These are phyloP conservation scores for Megaleporinus macrocephalus DNA, from an alignment of 2,113 vertebrate species.

Conservation along the genomic window DNA sequence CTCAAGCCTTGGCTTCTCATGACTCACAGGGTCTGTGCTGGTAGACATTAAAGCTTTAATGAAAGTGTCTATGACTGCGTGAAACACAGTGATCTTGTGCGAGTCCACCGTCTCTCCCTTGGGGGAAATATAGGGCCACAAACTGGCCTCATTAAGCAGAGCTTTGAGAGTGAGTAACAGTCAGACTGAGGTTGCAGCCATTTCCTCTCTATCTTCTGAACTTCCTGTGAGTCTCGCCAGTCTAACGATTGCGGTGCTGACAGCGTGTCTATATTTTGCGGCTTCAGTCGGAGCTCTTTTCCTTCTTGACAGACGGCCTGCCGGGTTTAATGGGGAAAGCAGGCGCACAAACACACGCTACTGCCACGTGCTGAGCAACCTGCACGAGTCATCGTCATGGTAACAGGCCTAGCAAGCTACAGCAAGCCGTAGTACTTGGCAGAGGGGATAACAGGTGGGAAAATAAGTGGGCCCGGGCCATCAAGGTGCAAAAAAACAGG, in stretches of 20 bases:
- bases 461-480: slow-evolving; percentile 38
- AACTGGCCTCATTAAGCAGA: slow-evolving; percentile 24
- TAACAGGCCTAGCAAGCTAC: slow-evolving; percentile 33
- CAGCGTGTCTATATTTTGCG: slow-evolving; percentile 26
- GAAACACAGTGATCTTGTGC: not conserved
- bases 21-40: slow-evolving; percentile 5
- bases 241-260: slow-evolving; percentile 26
- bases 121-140: not conserved
- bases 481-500: slow-evolving; percentile 19
- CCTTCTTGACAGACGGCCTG: not conserved
- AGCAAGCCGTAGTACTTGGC: slow-evolving; percentile 24
- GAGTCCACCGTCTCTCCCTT: slow-evolving; percentile 3
- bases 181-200: slow-evolving; percentile 1
- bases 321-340: slow-evolving; percentile 21
- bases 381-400: slow-evolving; percentile 35
- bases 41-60: not conserved
- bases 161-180: not conserved
- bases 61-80: slow-evolving; percentile 8
- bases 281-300: slow-evolving; percentile 29
- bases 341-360: not conserved
- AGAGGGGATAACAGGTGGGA: slow-evolving; percentile 25
- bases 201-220: slow-evolving; percentile 32
- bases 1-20: not conserved
- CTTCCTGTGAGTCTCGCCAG: slow-evolving; percentile 22
- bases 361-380: not conserved